Conservation (phyloP, 2,888 invertebrate genomes). For the Eupeodes luniger region DNA sequence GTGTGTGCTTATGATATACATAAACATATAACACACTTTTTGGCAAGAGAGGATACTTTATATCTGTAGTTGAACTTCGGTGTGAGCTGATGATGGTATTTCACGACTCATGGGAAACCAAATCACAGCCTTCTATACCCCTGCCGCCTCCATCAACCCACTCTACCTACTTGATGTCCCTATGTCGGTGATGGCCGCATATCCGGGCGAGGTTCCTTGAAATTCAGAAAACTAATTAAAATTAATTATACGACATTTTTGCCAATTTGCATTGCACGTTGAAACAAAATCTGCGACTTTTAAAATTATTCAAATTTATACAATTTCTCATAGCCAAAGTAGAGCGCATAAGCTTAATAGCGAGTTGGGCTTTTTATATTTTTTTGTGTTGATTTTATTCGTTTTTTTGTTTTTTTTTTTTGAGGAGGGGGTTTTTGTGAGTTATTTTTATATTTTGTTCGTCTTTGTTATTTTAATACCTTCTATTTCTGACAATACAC, state of each 20-base stretch:
- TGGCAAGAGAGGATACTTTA: background rate
- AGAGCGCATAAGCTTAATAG: background rate
- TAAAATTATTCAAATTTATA: slow-evolving; percentile 73
- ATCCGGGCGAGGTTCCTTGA: slow-evolving; percentile 46
- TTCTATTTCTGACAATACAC: background rate
- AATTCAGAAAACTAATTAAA: slow-evolving; percentile 74
- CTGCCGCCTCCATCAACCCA: too few species aligned
- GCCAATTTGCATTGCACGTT: slow-evolving; percentile 66
- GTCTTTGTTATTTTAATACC: background rate
- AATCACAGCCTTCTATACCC: background rate
- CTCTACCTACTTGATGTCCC: background rate
- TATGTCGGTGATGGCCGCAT: background rate
- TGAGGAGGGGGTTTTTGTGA: background rate
- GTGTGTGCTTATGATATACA: slow-evolving; percentile 51
- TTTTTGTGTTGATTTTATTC: background rate
- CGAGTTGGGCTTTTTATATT: background rate
- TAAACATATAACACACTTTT: background rate
- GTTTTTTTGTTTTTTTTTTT: background rate
- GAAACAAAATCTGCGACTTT: slow-evolving; percentile 42
- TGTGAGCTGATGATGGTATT: background rate
- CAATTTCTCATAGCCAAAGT: slow-evolving; percentile 44
- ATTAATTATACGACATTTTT: slow-evolving; percentile 74
- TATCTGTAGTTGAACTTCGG: background rate
- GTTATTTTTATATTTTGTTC: slow-evolving; percentile 2
- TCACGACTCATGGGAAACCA: slow-evolving; percentile 21